Percentiles rank a stretch among this genome's conserved stretches.
Evolutionary conservation across 2,797 vertebrate genomes (phyloP).

Genomic region (Lutjanus argentimaculatus): DNA sequence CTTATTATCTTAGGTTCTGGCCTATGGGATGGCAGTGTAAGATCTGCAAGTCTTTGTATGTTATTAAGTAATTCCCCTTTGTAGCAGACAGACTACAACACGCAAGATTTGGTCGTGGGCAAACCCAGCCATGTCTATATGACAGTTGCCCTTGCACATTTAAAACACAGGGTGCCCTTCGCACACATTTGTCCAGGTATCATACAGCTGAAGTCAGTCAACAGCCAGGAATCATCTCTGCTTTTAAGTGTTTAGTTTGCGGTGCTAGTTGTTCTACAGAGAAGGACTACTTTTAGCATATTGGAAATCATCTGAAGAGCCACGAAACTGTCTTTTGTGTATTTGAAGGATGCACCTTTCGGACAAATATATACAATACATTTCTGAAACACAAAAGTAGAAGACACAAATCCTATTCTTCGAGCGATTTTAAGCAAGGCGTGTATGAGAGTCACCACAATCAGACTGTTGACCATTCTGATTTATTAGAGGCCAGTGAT

Average conservation of each 20-base stretch:
- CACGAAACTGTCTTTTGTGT: conserved; percentile 63
- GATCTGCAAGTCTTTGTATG: too few relatives aligned
- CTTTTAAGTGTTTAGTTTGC: conserved; percentile 60
- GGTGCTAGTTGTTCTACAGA: conserved; percentile 29
- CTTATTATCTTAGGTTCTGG: too few relatives aligned
- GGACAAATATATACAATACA: conserved; percentile 66
- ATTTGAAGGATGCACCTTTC: conserved; percentile 57
- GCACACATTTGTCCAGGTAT: conserved; percentile 58
- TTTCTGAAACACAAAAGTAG: conserved; percentile 66
- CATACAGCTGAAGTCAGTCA: conserved; percentile 49
- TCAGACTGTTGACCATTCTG: conserved; percentile 32
- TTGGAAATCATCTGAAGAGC: conserved; percentile 59
- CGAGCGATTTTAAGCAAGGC: conserved; percentile 53
- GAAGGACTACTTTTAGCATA: conserved; percentile 65
- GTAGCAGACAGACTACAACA: conserved; percentile 30
- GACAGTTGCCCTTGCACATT: conserved; percentile 58
- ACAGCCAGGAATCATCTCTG: conserved; percentile 12
- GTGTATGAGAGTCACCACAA: conserved; percentile 34
- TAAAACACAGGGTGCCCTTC: conserved; percentile 52
- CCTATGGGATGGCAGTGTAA: too few relatives aligned
- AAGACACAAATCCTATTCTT: conserved; percentile 50
- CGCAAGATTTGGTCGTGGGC: conserved; percentile 41
- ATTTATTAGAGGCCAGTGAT: conserved; percentile 37
- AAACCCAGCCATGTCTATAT: conserved; percentile 39
- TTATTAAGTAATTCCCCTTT: too few relatives aligned